These are phyloP conservation scores for Austrolebias charrua DNA, from an alignment of 2,797 vertebrate species.

Conservation along the genomic window DNA sequence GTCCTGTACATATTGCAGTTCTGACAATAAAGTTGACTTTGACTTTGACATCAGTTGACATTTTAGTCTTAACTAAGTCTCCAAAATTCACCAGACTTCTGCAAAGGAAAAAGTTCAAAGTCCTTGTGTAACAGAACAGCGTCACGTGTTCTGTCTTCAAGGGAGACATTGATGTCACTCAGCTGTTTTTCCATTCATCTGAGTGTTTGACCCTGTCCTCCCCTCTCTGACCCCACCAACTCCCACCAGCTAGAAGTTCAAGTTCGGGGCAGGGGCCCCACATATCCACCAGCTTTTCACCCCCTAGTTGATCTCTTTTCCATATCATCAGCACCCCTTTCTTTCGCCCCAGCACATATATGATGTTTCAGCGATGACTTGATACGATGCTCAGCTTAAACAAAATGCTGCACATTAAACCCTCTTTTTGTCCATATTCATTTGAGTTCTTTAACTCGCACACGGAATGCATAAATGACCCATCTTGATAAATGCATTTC, in stretches of 20 bases:
- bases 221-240: constrained; percentile 48
- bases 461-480: constrained; percentile 5
- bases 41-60: too few species aligned
- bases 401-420: constrained; percentile 14
- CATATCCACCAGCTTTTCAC: constrained; percentile 24
- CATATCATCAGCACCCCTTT: constrained; percentile 11
- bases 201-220: constrained; percentile 58
- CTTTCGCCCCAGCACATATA: constrained; percentile 9
- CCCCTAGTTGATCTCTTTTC: constrained; percentile 33
- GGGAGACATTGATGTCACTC: constrained; percentile 53
- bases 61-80: too few species aligned
- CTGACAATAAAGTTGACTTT: too few species aligned
- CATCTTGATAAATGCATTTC: constrained; percentile 32
- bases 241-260: constrained; percentile 68
- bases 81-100: not conserved
- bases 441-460: constrained; percentile 13
- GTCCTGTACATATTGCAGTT: too few species aligned
- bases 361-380: constrained; percentile 42
- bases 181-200: constrained; percentile 40
- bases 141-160: constrained; percentile 33
- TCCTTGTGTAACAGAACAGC: constrained; percentile 33
- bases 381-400: constrained; percentile 29
- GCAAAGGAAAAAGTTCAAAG: constrained; percentile 6
- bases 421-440: constrained; percentile 28
- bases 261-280: constrained; percentile 71